phyloP scores from a whole-genome alignment of 2,113 vertebrate genomes.

The Ceratotherium simum region DNA sequence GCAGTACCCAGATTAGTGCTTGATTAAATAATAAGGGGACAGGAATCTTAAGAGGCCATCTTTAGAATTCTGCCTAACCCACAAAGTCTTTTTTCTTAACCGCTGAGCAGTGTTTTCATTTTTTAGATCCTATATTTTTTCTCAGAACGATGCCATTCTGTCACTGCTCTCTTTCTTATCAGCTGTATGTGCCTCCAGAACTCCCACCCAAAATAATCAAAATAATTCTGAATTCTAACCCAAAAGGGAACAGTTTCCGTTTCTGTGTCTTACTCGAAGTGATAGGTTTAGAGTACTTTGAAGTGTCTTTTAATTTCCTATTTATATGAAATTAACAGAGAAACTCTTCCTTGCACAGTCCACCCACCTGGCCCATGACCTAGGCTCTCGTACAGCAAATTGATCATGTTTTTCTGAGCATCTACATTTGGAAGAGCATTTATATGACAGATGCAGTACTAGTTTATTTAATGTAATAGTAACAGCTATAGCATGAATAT shows the following conservation, averaged over 20 bases:
- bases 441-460: too few relatives aligned
- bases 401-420: background rate
- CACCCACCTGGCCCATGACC: background rate
- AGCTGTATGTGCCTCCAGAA: background rate
- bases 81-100: background rate
- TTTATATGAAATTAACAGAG: background rate
- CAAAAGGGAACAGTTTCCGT: background rate
- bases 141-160: accelerated
- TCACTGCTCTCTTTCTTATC: background rate
- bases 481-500: background rate
- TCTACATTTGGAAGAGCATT: background rate
- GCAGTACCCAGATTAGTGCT: background rate
- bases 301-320: background rate
- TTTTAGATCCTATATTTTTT: background rate
- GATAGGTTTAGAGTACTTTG: background rate
- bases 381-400: background rate
- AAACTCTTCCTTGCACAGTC: background rate
- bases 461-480: background rate
- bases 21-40: background rate
- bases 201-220: background rate
- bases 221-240: background rate
- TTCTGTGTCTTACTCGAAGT: background rate
- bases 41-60: background rate
- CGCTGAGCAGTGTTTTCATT: background rate
- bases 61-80: background rate